Conservation (phyloP, 2,797 vertebrate genomes). For the Pitangus sulphuratus region DNA sequence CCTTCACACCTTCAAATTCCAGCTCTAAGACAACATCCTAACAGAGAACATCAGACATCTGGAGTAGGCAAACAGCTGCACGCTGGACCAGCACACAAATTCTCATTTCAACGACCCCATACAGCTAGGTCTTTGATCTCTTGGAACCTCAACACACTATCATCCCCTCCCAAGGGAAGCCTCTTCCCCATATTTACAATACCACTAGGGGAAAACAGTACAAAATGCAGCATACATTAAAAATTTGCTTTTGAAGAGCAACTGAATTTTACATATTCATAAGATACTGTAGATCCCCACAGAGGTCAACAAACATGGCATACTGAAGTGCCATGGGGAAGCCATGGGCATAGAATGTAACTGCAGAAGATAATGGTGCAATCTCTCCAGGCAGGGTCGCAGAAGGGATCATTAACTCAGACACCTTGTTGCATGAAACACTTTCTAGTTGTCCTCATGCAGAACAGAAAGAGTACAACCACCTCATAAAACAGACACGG, state of each 20-base stretch:
- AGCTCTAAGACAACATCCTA: slow-evolving; percentile 96
- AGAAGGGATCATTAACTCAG: neutral
- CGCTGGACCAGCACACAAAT: rapidly evolving
- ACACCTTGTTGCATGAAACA: neutral
- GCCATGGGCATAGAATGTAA: neutral
- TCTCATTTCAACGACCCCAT: neutral
- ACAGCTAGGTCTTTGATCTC: neutral
- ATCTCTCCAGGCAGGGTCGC: neutral
- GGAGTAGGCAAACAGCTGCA: neutral
- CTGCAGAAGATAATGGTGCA: neutral
- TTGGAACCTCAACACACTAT: neutral
- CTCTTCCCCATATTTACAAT: neutral
- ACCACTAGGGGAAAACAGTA: neutral
- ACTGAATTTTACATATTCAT: neutral
- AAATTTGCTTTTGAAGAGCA: neutral
- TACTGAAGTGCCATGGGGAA: neutral
- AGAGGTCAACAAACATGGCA: neutral
- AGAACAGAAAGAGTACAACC: neutral
- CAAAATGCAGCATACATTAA: neutral
- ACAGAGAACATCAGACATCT: neutral
- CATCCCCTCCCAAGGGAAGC: rapidly evolving
- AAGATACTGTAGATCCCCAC: neutral
- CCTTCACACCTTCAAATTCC: slow-evolving; percentile 94
- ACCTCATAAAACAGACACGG: neutral
- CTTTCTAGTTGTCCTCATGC: neutral